These are phyloP conservation scores for Lysandra coridon DNA, from an alignment of 2,888 invertebrate genomes.

Conservation along the genomic window DNA sequence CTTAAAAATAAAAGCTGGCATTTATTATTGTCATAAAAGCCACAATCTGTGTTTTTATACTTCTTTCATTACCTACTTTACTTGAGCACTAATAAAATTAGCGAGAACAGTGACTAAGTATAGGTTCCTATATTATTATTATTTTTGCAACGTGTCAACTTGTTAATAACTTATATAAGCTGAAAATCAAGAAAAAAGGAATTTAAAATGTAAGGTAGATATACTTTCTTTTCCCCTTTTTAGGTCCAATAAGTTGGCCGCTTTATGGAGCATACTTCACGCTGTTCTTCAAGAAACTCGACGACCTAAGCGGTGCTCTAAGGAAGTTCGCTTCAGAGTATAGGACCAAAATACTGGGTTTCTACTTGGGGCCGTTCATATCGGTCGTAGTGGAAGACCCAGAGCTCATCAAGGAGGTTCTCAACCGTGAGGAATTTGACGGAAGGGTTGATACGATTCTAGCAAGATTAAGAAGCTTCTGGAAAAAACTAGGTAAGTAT, in stretches of 20 bases:
- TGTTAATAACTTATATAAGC: no score
- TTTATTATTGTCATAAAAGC: no score
- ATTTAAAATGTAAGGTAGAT: no score
- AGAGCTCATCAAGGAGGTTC: slow-evolving; percentile 77
- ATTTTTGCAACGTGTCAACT: no score
- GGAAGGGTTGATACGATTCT: slow-evolving; percentile 79
- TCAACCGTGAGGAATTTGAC: slow-evolving; percentile 81
- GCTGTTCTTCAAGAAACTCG: slow-evolving; percentile 73
- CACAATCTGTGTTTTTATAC: no score
- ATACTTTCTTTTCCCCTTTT: neutral
- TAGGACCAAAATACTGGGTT: slow-evolving; percentile 81
- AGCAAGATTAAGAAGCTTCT: slow-evolving; percentile 74
- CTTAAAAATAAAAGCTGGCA: no score
- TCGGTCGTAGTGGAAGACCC: slow-evolving; percentile 78
- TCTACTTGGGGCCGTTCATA: slow-evolving; percentile 74
- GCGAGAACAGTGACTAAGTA: no score
- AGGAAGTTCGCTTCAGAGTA: slow-evolving; percentile 76
- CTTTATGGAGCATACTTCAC: slow-evolving; percentile 83
- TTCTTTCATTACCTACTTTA: no score
- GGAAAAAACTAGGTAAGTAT: slow-evolving; percentile 73
- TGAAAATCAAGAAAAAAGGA: no score
- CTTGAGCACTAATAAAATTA: no score
- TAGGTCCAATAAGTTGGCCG: slow-evolving; percentile 83
- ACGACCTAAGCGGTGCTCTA: slow-evolving; percentile 74
- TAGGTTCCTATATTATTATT: no score